Evolutionary conservation across 1,140 invertebrate genomes (phyloP).

Genomic region (Drosophila pandora): DNA sequence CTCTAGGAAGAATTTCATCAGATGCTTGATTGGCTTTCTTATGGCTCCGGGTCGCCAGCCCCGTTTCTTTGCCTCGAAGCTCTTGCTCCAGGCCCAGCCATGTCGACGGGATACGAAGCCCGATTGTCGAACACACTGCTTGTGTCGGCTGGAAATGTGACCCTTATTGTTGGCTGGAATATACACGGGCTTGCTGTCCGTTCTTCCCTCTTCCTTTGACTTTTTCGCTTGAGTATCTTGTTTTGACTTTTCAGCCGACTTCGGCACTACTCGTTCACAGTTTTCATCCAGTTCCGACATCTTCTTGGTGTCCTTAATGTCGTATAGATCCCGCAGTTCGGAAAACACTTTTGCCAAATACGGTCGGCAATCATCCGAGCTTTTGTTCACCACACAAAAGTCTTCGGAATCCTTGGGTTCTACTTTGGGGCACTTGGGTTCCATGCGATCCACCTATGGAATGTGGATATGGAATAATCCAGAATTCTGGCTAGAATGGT

Average conservation of each 20-base stretch:
- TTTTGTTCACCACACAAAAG: conserved; percentile 44
- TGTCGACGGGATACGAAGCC: conserved; percentile 59
- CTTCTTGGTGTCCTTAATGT: conserved; percentile 52
- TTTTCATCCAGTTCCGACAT: conserved; percentile 35
- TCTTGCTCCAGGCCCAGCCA: conserved; percentile 73
- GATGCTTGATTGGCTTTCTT: conserved; percentile 63
- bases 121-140: conserved; percentile 46
- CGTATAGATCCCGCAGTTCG: conserved; percentile 71
- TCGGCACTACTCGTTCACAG: conserved; percentile 23
- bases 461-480: not conserved
- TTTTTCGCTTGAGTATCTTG: not conserved
- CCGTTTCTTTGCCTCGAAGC: conserved; percentile 25
- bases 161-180: conserved; percentile 5
- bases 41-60: conserved; percentile 77
- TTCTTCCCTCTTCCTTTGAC: not conserved
- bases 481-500: not conserved
- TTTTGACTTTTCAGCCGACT: not conserved
- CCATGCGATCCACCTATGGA: not conserved
- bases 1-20: conserved; percentile 77
- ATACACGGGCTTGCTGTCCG: not conserved
- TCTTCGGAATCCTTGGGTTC: conserved; percentile 40
- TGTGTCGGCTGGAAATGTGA: conserved; percentile 42
- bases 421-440: conserved; percentile 22
- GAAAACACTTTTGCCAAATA: conserved; percentile 74
- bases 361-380: conserved; percentile 52